Evolutionary conservation across 2,888 invertebrate species (phyloP).

Genomic region (Merodon equestris): DNA sequence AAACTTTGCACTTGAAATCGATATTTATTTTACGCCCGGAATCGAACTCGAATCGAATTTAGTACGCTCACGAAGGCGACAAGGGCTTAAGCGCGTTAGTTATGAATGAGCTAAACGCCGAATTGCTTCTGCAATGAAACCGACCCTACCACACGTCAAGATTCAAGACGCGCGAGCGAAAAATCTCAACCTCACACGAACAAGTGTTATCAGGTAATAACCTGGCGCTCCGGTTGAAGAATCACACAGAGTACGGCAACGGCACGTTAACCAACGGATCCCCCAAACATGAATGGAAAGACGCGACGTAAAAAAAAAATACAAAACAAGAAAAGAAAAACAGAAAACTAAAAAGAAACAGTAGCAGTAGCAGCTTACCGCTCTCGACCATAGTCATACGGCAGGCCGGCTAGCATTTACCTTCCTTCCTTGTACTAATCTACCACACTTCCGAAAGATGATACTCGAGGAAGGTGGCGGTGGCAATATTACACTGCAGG

Average conservation of each 20-base stretch:
- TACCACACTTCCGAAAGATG: slow-evolving; percentile 67
- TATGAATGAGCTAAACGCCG: slow-evolving; percentile 24
- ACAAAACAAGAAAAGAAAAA: slow-evolving; percentile 15
- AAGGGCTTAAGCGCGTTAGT: no score
- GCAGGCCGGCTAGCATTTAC: slow-evolving; percentile 8
- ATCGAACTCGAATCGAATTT: no score
- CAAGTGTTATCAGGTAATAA: slow-evolving; percentile 68
- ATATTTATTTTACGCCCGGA: no score
- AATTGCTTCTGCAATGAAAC: slow-evolving; percentile 13
- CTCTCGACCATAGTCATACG: slow-evolving; percentile 13
- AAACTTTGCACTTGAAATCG: no score
- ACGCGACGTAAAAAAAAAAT: slow-evolving; percentile 22
- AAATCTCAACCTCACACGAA: slow-evolving; percentile 56
- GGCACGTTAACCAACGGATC: slow-evolving; percentile 24
- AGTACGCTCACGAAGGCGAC: no score
- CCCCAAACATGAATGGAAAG: slow-evolving; percentile 45
- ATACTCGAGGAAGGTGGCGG: slow-evolving; percentile 46
- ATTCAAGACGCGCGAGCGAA: slow-evolving; percentile 36
- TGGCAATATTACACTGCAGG: slow-evolving; percentile 29
- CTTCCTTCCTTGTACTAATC: slow-evolving; percentile 62
- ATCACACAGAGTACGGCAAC: slow-evolving; percentile 42
- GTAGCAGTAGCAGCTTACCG: slow-evolving; percentile 52
- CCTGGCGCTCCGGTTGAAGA: slow-evolving; percentile 46
- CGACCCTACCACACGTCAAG: slow-evolving; percentile 6
- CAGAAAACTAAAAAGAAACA: slow-evolving; percentile 22